Evolutionary conservation across 2,113 vertebrate species (phyloP).

Genomic region (Barnardius zonarius): DNA sequence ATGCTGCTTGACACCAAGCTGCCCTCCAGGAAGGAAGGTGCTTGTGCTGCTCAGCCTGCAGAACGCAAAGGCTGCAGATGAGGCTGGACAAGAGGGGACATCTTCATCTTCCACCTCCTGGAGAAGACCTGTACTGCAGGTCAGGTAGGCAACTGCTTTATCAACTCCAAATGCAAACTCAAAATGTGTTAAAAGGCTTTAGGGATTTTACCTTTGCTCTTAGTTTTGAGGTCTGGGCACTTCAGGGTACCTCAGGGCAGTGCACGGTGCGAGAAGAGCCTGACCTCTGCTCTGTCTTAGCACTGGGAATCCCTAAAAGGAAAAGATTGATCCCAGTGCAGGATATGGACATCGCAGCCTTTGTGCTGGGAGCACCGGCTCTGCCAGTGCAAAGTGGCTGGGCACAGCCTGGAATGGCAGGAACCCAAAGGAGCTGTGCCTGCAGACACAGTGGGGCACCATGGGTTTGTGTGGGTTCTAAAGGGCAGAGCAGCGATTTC

Average conservation of each 20-base stretch:
- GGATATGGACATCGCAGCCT: neutral
- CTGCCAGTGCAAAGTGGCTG: neutral
- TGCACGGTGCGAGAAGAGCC: neutral
- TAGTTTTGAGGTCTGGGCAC: neutral
- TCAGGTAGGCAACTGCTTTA: neutral
- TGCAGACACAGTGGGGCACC: neutral
- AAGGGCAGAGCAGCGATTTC: neutral
- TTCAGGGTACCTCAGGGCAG: neutral
- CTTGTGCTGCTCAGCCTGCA: neutral
- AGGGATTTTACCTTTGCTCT: neutral
- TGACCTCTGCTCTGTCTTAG: neutral
- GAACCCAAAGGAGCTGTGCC: neutral
- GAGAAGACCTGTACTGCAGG: neutral
- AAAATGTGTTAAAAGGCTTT: neutral
- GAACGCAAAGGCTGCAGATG: rapidly evolving
- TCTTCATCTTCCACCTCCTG: neutral
- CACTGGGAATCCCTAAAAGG: neutral
- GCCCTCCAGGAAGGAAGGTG: neutral
- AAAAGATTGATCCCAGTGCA: neutral
- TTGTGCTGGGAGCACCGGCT: rapidly evolving
- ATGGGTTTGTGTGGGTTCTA: neutral
- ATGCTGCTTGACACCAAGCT: neutral
- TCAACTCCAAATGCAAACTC: neutral
- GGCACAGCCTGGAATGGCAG: neutral
- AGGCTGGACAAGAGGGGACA: neutral